Base-by-base conservation (phyloP, 92 coral and sea anemone species). In the Chrysogorgia sp. region DNA sequence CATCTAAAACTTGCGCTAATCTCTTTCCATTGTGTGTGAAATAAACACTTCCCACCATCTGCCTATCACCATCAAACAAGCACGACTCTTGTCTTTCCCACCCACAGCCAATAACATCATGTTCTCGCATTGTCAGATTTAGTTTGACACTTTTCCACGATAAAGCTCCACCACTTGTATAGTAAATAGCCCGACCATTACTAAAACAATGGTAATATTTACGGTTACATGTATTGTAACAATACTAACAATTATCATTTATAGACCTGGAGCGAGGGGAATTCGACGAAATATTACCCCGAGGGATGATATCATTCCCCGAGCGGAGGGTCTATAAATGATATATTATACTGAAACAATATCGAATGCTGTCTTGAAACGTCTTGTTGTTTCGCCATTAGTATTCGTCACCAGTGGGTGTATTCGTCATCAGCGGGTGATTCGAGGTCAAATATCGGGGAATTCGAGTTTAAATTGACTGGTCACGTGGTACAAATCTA, bases 91-190 rank as follows among this genome's bases (percentile, higher is more conserved):
- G 69, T 43, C 89, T 81, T 55, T 86, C 88, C 79, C 88, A 94
- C 30, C 98, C 96, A 75, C 98, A 94, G 17, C 98, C 98, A 31
- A 94, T 80, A 64, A 94, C 91, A 87, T 94, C 93, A 12, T 55
- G 79, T 19, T 81, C 84, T 56, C 86, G 83, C 85, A 94, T 82
- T 41, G 75, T 79, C 32, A 94, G 63, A 52, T 88, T 92, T 3
- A 92, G 78, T 19, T 84, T 85, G 23, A 91, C 85, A n/a, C 92
- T 91, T 59, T 89, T 86, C 98, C 98, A 94, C 21, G 82, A 72
- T 37, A 93, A 83, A 53, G 92, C 77, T 21, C 98, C 97, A 7
- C 98, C 98, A n/a, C 87, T 66, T 71, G 83, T 82, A 83, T 91
- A 94, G 34, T 84, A 91, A 14, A 91, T 91, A 9, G 97, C 97